Percentiles rank a stretch among this genome's conserved stretches.
These are phyloP conservation scores for Lepeophtheirus salmonis DNA, from an alignment of 1,140 invertebrate genomes.

Conservation along the genomic window DNA sequence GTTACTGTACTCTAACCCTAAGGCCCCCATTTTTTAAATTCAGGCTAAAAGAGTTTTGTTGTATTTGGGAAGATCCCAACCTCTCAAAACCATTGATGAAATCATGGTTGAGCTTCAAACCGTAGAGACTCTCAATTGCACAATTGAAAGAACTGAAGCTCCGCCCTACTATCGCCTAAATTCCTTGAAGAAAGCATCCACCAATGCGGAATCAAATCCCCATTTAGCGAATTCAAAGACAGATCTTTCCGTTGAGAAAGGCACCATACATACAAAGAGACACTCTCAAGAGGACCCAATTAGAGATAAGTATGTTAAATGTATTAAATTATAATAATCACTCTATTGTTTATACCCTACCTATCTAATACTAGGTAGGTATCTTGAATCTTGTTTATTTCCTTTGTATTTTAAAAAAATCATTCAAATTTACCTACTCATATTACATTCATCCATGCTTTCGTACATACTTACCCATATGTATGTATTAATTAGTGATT, in stretches of 20 bases:
- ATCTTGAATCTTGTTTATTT: too few species aligned
- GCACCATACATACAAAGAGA: slow-evolving; percentile 85
- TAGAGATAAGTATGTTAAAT: slow-evolving; percentile 18
- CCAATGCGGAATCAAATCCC: slow-evolving; percentile 39
- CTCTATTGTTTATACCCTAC: too few species aligned
- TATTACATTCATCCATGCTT: too few species aligned
- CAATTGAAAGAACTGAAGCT: slow-evolving; percentile 87
- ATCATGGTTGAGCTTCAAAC: slow-evolving; percentile 91
- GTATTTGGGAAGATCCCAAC: slow-evolving; percentile 68
- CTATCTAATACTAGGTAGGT: too few species aligned
- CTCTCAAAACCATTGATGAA: slow-evolving; percentile 79
- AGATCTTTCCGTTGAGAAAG: slow-evolving; percentile 50
- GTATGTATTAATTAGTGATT: too few species aligned
- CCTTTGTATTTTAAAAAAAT: too few species aligned
- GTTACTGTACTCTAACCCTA: neutral
- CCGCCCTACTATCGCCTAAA: slow-evolving; percentile 71
- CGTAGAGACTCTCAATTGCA: slow-evolving; percentile 79
- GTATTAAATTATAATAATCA: neutral
- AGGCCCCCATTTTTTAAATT: slow-evolving; percentile 19
- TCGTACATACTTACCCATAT: too few species aligned
- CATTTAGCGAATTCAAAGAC: neutral
- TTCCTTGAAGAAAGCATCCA: slow-evolving; percentile 60
- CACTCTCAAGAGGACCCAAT: slow-evolving; percentile 67
- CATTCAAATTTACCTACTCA: too few species aligned
- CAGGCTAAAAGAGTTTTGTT: slow-evolving; percentile 84